Percentiles rank a stretch among this genome's conserved stretches.
Conservation (phyloP, 2,797 vertebrate genomes). For the Acrossocheilus fasciatus region DNA sequence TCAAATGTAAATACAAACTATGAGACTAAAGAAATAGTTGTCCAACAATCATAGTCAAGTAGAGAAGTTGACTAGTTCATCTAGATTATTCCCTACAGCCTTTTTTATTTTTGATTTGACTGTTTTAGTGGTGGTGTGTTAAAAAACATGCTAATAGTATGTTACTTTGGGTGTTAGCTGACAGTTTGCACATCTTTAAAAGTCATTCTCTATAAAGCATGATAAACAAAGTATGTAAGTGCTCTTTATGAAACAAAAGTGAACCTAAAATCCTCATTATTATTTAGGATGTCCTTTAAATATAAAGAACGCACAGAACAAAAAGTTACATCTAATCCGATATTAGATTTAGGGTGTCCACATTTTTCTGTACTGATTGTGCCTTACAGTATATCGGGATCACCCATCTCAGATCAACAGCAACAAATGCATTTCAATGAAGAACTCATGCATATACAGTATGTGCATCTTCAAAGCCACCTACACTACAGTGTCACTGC, state of each 20-base stretch:
- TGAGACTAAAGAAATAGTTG: too few species aligned
- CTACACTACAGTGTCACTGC: background rate
- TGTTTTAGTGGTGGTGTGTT: background rate
- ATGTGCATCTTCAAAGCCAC: slow-evolving; percentile 7
- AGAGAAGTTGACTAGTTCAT: background rate
- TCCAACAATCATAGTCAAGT: too few species aligned
- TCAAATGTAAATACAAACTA: background rate
- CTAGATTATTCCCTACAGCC: background rate
- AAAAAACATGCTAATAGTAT: background rate
- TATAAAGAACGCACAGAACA: background rate
- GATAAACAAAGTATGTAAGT: too few species aligned
- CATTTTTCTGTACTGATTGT: slow-evolving; percentile 6
- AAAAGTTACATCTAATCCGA: background rate
- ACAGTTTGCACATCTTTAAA: background rate
- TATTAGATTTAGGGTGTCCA: background rate
- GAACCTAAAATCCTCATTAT: background rate
- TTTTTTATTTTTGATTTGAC: background rate
- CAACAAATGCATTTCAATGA: background rate
- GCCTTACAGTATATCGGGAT: background rate
- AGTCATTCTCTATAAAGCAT: too few species aligned
- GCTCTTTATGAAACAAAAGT: too few species aligned
- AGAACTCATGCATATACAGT: background rate
- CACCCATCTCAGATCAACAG: background rate
- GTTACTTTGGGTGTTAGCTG: background rate
- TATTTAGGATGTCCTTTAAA: background rate